phyloP scores from a whole-genome alignment of 2,888 invertebrate species.

The Autographa gamma region DNA sequence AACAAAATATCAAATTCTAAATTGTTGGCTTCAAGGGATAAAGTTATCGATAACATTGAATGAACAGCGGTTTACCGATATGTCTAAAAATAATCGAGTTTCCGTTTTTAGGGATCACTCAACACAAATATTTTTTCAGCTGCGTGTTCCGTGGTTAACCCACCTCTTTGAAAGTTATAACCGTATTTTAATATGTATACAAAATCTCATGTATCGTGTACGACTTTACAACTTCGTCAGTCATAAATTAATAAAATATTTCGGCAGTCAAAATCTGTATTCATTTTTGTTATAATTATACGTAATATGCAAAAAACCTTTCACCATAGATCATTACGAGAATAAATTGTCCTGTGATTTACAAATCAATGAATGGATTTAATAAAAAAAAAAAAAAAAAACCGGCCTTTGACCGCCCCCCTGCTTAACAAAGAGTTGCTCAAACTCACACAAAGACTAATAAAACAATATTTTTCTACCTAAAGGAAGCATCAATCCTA shows the following conservation, averaged over 20 bases:
- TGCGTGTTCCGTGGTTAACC: constrained; percentile 4
- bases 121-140: constrained; percentile 4
- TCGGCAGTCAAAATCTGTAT: background rate
- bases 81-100: constrained; percentile 4
- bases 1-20: background rate
- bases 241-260: background rate
- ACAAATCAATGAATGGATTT: no score
- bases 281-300: background rate
- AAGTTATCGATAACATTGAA: constrained; percentile 1
- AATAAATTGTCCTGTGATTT: no score
- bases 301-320: no score
- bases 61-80: constrained; percentile 2
- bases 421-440: background rate
- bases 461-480: constrained; percentile 4
- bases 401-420: background rate
- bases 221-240: background rate
- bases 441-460: background rate
- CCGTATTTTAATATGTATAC: background rate
- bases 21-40: background rate
- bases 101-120: constrained; percentile 4
- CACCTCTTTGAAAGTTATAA: constrained; percentile 2
- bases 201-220: background rate
- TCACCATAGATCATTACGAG: no score
- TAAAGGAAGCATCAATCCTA: constrained; percentile 14
- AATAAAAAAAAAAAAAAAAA: background rate